Evolutionary conservation across 1,140 invertebrate genomes (phyloP), one percentile per base, ranked within the genome.

Genomic region (Eriosoma lanigerum): DNA sequence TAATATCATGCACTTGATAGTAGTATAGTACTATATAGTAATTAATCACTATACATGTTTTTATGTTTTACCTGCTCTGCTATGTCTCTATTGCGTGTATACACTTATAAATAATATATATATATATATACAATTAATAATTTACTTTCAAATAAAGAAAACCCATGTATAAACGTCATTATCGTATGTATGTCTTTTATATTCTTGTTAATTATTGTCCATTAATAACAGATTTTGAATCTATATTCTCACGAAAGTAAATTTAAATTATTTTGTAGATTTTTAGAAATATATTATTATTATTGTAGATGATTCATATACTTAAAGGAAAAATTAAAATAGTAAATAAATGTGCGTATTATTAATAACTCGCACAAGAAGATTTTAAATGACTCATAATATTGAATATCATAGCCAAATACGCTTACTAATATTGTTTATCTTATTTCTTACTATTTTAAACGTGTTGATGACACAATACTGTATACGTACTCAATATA

Each of bases 381-480:
- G 1, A 68, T 68, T 68, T 46, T n/a, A 6, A 66, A 10, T 48
- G 44, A 68, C 21, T 68, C 66, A 68, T 68, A 19, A 24, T 15
- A 68, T 48, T 68, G 15, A 24, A 5, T 68, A 68, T 32, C 12
- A 64, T 21, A 0, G 32, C 9, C 9, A 38, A 64, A n/a, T 24
- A 46, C 21, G 8, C 21, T 52, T 32, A 52, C 24, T 52, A 50
- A 29, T 50, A 72, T 52, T 29, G 26, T 72, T 29, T 72, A 52
- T 52, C 15, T 52, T 8, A 70, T 50, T 50, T 29, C 2, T 72
- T 26, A 50, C 48, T n/a, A 72, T 29, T 72, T 17, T 52, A 72
- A 72, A 72, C 24, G 24, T 72, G 26, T 32, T 50, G 46, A 72
- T 72, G 68, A 72, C 46, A 72, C 24, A 72, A 72, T 24, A 72